These are phyloP conservation scores for Leptodactylus fuscus DNA, from an alignment of 2,113 vertebrate species.

Conservation along the genomic window DNA sequence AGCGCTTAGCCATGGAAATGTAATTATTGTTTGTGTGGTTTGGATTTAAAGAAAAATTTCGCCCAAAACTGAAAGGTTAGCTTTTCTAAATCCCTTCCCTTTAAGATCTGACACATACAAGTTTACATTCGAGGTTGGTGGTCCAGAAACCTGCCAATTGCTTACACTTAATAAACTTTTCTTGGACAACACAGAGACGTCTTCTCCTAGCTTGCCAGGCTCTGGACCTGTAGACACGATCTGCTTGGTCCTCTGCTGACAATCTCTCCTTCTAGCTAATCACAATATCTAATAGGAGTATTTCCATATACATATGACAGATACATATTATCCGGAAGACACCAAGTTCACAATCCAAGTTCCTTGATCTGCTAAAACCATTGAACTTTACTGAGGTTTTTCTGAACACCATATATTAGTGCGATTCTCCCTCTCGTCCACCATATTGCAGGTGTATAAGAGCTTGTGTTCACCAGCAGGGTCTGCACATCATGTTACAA, in stretches of 20 bases:
- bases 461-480: background rate
- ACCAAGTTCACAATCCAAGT: background rate
- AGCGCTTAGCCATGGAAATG: background rate
- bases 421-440: no score
- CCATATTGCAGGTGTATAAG: conserved; percentile 9
- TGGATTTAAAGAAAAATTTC: background rate
- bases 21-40: conserved; percentile 9
- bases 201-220: no score
- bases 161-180: no score
- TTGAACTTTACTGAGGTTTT: no score
- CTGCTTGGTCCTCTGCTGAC: no score
- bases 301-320: background rate
- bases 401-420: no score
- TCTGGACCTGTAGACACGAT: no score
- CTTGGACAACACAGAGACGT: no score
- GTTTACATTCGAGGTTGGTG: background rate
- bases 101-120: no score
- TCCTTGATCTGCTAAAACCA: no score
- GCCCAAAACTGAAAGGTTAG: background rate
- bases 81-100: no score
- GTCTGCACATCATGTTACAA: background rate
- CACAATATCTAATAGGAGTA: background rate
- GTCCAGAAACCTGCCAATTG: background rate
- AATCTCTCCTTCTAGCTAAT: background rate
- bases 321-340: background rate